Evolutionary conservation across 2,888 invertebrate genomes (phyloP).

Genomic region (Metacarcinus magister): DNA sequence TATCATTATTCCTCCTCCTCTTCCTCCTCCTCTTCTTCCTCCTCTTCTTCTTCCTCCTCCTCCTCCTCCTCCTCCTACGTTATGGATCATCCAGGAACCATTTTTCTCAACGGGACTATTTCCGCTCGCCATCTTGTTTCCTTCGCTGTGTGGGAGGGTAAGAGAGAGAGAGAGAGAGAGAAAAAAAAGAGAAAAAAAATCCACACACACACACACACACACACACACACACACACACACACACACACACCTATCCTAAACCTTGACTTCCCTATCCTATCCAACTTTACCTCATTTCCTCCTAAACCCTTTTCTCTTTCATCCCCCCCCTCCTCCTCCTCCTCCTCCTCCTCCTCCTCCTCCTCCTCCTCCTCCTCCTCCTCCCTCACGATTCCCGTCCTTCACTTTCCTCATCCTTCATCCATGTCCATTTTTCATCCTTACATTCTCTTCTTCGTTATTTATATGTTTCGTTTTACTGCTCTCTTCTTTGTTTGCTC

Average conservation of each 20-base stretch:
- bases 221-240: constrained; percentile 48
- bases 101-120: constrained; percentile 45
- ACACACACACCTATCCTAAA: constrained; percentile 10
- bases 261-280: background rate
- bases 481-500: background rate
- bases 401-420: background rate
- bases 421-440: background rate
- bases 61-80: background rate
- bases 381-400: no score
- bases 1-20: background rate
- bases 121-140: constrained; percentile 38
- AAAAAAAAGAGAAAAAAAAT: background rate
- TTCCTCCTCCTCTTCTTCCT: constrained; percentile 38
- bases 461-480: background rate
- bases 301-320: background rate
- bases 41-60: constrained; percentile 10
- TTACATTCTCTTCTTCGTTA: background rate
- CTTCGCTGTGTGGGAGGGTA: background rate
- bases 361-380: background rate
- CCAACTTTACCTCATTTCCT: background rate
- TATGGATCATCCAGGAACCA: constrained; percentile 41
- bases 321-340: background rate
- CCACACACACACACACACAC: constrained; percentile 41
- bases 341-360: background rate
- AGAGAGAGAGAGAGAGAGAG: background rate